phyloP scores from a whole-genome alignment of 2,888 invertebrate genomes.

The Aplocera efformata region DNA sequence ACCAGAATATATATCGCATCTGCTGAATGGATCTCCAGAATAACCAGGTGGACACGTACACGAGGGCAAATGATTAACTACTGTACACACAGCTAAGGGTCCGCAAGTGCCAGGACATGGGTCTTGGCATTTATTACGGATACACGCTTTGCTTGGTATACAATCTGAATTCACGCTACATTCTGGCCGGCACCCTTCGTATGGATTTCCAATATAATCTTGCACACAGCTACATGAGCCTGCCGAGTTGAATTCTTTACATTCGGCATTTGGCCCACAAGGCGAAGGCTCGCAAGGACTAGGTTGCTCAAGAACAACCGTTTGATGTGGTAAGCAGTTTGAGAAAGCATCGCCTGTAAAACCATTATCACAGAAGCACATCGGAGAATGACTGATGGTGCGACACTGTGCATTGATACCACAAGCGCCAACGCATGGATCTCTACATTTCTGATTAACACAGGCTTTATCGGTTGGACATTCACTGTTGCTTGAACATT shows the following conservation, averaged over 20 bases:
- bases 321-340: slow-evolving; percentile 73
- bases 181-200: slow-evolving; percentile 88
- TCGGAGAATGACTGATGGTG: slow-evolving; percentile 87
- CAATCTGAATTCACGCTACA: slow-evolving; percentile 87
- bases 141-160: slow-evolving; percentile 84
- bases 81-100: slow-evolving; percentile 85
- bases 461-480: slow-evolving; percentile 84
- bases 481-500: slow-evolving; percentile 86
- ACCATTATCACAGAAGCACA: slow-evolving; percentile 85
- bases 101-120: slow-evolving; percentile 90
- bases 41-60: slow-evolving; percentile 85
- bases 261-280: slow-evolving; percentile 83
- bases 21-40: slow-evolving; percentile 86
- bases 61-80: slow-evolving; percentile 85
- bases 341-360: slow-evolving; percentile 86
- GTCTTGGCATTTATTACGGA: slow-evolving; percentile 87
- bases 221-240: slow-evolving; percentile 86
- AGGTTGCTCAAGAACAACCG: slow-evolving; percentile 57
- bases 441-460: slow-evolving; percentile 83
- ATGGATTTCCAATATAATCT: slow-evolving; percentile 88
- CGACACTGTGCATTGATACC: slow-evolving; percentile 85
- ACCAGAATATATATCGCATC: slow-evolving; percentile 74
- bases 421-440: slow-evolving; percentile 86
- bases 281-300: slow-evolving; percentile 83
- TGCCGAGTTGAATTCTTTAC: slow-evolving; percentile 79